Evolutionary conservation across 2,113 vertebrate genomes (phyloP), one percentile per base, ranked within the genome.

Genomic region (Vidua macroura): DNA sequence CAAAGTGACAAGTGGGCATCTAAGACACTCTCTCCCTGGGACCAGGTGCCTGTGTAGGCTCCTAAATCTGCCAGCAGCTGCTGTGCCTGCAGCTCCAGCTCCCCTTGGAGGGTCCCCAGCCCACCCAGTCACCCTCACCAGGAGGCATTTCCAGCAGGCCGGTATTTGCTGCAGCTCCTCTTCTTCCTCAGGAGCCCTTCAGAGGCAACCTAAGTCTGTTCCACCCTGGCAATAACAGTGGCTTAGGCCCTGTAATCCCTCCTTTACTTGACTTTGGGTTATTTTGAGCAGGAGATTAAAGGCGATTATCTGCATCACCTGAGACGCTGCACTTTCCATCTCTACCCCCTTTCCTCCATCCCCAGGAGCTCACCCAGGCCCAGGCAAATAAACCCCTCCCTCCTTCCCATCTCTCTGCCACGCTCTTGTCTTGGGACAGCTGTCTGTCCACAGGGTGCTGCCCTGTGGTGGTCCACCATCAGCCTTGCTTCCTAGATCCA

Each of bases 281-380:
- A 98, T 98, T 98, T 97, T 97, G 97, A 98, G 98, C 93, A 95
- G 96, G 96, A 98, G 98, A 98, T 98, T 98, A 98, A 75, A 94
- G 88, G 95, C 84, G 97, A 98, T 98, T 98, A 96, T 93, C 94
- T 83, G 44, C 79, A 88, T 70, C 72, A 96, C 95, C 95, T 76
- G 91, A 95, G 96, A 95, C 44, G 25, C 82, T 85, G 48, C 88
- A 62, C 95, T 96, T 89, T 92, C 95, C 44, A 23, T 93, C 35
- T 24, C 81, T 81, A 41, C 41, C 60, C 58, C 14, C 30, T 85
- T 94, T 49, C 14, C 27, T 81, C 62, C 31, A 31, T 37, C 13
- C 49, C 66, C 2, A 2, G 48, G 44, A 66, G 33, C 58, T 59
- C 48, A 23, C 55, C 39, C 49, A 3, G 37, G 24, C 46, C 75